Evolutionary conservation across 2,113 vertebrate genomes (phyloP), one percentile per base, ranked within the genome.

Genomic region (Elaphurus davidianus): DNA sequence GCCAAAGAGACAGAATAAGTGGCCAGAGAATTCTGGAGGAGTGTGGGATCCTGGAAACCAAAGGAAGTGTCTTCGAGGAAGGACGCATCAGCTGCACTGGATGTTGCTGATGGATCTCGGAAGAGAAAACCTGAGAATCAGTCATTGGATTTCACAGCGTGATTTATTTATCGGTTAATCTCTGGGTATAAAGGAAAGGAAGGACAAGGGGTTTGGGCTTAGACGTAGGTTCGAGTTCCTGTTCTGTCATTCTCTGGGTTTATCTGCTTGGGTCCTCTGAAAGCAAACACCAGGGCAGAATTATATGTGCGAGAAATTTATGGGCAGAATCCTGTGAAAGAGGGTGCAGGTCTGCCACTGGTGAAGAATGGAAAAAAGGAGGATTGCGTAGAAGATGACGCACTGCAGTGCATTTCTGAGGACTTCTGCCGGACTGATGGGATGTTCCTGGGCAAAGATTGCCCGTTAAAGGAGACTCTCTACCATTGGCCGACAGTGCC

Each of bases 1-100:
- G 59, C 17, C 59, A 90, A 86, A 60, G 67, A 95, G n/a, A 85
- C 25, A 89, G 60, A 50, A 27, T 36, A 59, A 57, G 79, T 45
- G 81, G 28, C 90, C 25, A 52, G 74, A 43, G 16, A 79, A 40
- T 36, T 74, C 43, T 60, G 25, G 52, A 76, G 76, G 8, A 76
- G 12, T 3, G 25, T 54, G 23, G 62, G 40, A 47, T 81, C 81
- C 30, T 23, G 6, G 87, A 45, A 82, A 81, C 28, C 16, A 3
- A 74, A 60, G 19, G 36, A 91, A n/a, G 52, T 30, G 7, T 45
- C 60, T 50, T n/a, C 15, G 62, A 36, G 21, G 12, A 84, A 40
- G 40, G 15, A 27, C 10, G 30, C 33, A 33, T 52, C 19, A 36
- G 54, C 54, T 21, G 6, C 45, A 27, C 55, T 27, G 25, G 52